Evolutionary conservation across 2,888 invertebrate species (phyloP).

Genomic region (Synanthedon tipuliformis): DNA sequence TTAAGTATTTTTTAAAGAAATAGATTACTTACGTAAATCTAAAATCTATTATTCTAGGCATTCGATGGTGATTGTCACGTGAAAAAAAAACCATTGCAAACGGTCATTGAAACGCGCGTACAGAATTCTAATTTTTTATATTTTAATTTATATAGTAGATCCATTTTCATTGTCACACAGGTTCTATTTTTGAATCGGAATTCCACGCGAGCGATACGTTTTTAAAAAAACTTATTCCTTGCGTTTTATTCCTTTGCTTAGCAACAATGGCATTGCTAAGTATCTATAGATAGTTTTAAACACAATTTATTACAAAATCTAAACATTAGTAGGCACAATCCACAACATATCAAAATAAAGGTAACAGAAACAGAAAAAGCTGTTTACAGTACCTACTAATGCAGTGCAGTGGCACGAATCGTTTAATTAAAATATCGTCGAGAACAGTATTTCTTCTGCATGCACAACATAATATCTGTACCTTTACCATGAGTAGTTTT

Average conservation of each 20-base stretch:
- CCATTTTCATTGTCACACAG: slow-evolving; percentile 34
- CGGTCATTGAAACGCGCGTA: slow-evolving; percentile 2
- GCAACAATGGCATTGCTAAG: too few relatives aligned
- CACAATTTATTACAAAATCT: too few relatives aligned
- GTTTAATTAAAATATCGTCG: too few relatives aligned
- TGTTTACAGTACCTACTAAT: too few relatives aligned
- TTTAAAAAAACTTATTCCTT: slow-evolving; percentile 24
- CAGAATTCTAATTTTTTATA: slow-evolving; percentile 8
- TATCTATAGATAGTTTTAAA: too few relatives aligned
- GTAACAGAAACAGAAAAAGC: too few relatives aligned
- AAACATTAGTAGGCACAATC: too few relatives aligned
- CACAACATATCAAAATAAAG: too few relatives aligned
- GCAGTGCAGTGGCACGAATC: too few relatives aligned
- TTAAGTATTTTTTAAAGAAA: neutral
- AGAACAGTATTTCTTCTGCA: too few relatives aligned
- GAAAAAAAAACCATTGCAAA: neutral
- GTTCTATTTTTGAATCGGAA: slow-evolving; percentile 34
- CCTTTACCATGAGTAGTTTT: too few relatives aligned
- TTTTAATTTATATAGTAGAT: slow-evolving; percentile 13
- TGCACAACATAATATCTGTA: too few relatives aligned
- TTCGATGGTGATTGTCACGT: neutral
- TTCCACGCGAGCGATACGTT: slow-evolving; percentile 32
- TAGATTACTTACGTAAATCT: neutral
- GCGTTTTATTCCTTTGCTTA: slow-evolving; percentile 5
- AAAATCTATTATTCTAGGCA: neutral